Evolutionary conservation across 2,113 vertebrate species (phyloP).

Genomic region (Sisor rabdophorus): DNA sequence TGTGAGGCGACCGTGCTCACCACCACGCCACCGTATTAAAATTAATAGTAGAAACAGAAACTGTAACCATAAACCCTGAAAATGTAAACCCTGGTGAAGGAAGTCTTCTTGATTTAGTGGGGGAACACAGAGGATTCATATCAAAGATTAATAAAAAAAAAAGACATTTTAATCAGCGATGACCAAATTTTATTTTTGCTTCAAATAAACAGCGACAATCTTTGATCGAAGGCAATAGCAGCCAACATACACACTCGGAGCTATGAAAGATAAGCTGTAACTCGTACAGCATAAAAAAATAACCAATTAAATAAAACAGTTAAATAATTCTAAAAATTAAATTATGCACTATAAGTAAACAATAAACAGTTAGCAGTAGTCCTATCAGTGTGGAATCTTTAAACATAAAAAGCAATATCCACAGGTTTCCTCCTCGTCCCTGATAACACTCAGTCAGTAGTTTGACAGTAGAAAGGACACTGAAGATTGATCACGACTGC

Average conservation of each 20-base stretch:
- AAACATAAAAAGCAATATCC: slow-evolving; percentile 3
- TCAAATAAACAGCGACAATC: slow-evolving; percentile 49
- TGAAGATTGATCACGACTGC: slow-evolving; percentile 21
- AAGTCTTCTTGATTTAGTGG: too few species aligned
- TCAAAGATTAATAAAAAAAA: neutral
- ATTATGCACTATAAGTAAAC: slow-evolving; percentile 43
- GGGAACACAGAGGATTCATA: neutral
- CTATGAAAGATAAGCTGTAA: slow-evolving; percentile 36
- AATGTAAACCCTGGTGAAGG: neutral
- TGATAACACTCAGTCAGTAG: slow-evolving; percentile 12
- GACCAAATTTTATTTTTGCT: slow-evolving; percentile 53
- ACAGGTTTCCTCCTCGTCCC: neutral
- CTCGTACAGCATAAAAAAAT: slow-evolving; percentile 28
- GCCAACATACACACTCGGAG: slow-evolving; percentile 33
- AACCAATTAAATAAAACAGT: slow-evolving; percentile 5
- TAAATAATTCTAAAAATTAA: slow-evolving; percentile 44
- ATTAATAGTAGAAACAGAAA: neutral
- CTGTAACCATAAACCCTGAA: neutral
- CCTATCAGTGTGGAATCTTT: slow-evolving; percentile 9
- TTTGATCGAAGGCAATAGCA: slow-evolving; percentile 33
- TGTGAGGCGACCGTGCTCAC: too few species aligned
- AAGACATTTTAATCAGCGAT: slow-evolving; percentile 36
- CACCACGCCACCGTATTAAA: too few species aligned
- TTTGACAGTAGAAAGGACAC: slow-evolving; percentile 2
- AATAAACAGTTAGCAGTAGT: slow-evolving; percentile 33